Evolutionary conservation across 2,888 invertebrate species (phyloP), one percentile per base, ranked within the genome.

Genomic region (Eilema griseolum): DNA sequence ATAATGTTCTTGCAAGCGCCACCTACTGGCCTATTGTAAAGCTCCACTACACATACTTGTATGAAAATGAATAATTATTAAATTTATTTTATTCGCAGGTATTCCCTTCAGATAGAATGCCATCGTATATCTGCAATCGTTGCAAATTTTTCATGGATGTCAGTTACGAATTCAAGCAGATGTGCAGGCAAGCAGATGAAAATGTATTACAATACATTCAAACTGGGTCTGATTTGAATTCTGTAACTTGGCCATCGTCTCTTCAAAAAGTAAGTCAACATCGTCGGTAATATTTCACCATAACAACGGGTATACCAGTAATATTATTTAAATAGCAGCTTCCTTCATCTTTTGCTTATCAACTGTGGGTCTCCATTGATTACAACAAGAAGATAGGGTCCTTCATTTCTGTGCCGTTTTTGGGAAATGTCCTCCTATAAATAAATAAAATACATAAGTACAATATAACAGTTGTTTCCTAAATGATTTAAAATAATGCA

Each of bases 171-270:
- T 98, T 97, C 83, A 98, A 98, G 86, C 96, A 97, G 72, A 96
- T 97, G 85, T 97, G 97, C 83, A 97, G 97, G 78, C 96, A 96
- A 85, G 96, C 97, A 0, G 97, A 98, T 86, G 97, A 97, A 80
- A 95, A 96, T 0, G 90, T 98, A 11, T 95, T 97, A 72, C 96
- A 97, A 72, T 97, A 95, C 87, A 94, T 97, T 31, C 95, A 97
- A 56, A 96, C 96, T 41, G 97, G 97, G 31, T 93, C 95, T 31
- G 88, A 96, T 81, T 93, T 96, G 26, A 89, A 95, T 66, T 89
- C 96, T 1, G 89, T 96, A 68, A 89, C 95, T 70, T 96, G 96
- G 86, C 92, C 95, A 11, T 26, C 83, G 16, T 84, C 89, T 64
- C 85, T 96, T 14, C 82, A 88, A n/a, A 91, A 94, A 87, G 95